A percentile compares a stretch with the other conserved stretches of the same genome.
Evolutionary conservation across 2,113 vertebrate genomes (phyloP).

Genomic region (Serilophus lunatus): DNA sequence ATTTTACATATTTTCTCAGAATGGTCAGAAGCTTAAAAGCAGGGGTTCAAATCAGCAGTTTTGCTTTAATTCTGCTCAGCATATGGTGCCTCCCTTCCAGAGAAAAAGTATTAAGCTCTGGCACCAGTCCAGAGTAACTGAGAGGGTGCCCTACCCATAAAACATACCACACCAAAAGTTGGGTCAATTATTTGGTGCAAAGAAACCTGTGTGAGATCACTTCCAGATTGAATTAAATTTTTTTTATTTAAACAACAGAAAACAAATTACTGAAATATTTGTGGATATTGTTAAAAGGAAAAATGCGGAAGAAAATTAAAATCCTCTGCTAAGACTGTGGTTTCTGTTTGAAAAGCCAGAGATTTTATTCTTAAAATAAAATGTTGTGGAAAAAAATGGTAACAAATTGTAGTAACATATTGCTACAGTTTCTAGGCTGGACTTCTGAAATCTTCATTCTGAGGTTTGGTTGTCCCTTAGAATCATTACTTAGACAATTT

Average conservation of each 20-base stretch:
- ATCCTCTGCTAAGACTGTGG: constrained; percentile 18
- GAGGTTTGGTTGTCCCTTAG: neutral
- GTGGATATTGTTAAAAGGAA: constrained; percentile 33
- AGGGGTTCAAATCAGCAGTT: neutral
- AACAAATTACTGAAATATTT: constrained; percentile 40
- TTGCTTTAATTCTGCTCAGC: neutral
- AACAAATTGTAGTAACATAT: neutral
- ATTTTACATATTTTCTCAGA: neutral
- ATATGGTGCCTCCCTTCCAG: neutral
- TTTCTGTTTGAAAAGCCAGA: constrained; percentile 30
- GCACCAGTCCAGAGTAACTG: neutral
- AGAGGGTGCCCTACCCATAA: neutral
- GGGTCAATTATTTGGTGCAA: neutral
- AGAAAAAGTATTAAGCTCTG: neutral
- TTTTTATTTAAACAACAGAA: neutral
- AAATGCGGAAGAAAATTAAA: constrained; percentile 42
- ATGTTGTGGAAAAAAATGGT: neutral
- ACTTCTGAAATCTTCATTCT: neutral
- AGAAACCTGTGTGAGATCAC: neutral
- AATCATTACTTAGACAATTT: neutral
- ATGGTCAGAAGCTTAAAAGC: neutral
- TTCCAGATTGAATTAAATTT: neutral
- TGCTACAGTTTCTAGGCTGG: neutral
- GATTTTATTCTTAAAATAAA: constrained; percentile 3
- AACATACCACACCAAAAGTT: neutral